Percentiles rank a stretch among this genome's conserved stretches.
Conservation (phyloP, 1,140 invertebrate genomes). For the Doryteuthis pealeii region DNA sequence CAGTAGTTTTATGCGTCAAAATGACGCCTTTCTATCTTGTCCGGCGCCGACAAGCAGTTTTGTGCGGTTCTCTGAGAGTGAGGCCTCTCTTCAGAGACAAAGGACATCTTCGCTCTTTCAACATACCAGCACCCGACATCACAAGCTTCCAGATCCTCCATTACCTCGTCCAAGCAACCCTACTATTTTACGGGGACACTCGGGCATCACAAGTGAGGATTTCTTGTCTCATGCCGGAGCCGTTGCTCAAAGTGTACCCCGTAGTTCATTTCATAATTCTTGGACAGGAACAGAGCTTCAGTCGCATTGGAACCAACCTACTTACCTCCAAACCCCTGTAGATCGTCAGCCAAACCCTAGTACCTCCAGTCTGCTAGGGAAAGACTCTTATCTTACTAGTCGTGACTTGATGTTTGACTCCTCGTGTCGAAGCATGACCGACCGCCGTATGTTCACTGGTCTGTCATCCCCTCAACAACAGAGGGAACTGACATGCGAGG, state of each 20-base stretch:
- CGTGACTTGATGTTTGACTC: constrained; percentile 55
- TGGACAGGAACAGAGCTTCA: constrained; percentile 51
- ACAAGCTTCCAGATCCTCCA: constrained; percentile 24
- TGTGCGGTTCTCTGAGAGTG: constrained; percentile 45
- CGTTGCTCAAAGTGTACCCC: constrained; percentile 43
- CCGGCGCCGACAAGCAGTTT: constrained; percentile 34
- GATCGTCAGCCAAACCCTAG: constrained; percentile 37
- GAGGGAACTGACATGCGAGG: constrained; percentile 44
- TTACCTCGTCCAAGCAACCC: constrained; percentile 43
- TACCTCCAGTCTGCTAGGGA: constrained; percentile 43
- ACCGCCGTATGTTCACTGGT: constrained; percentile 50
- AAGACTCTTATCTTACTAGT: constrained; percentile 48
- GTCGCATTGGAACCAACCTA: constrained; percentile 46
- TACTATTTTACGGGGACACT: constrained; percentile 40
- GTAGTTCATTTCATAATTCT: constrained; percentile 50
- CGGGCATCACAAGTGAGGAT: constrained; percentile 45
- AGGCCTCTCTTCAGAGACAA: constrained; percentile 47
- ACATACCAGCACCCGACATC: constrained; percentile 1
- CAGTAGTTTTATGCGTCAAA: constrained; percentile 25
- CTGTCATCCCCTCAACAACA: constrained; percentile 43
- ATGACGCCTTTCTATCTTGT: constrained; percentile 34
- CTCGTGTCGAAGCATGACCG: constrained; percentile 40
- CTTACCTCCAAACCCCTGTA: constrained; percentile 42
- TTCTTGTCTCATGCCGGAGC: constrained; percentile 42
- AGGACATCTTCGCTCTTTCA: constrained; percentile 31